These are phyloP conservation scores for Callopanchax toddi DNA, from an alignment of 2,113 vertebrate species.

Conservation along the genomic window DNA sequence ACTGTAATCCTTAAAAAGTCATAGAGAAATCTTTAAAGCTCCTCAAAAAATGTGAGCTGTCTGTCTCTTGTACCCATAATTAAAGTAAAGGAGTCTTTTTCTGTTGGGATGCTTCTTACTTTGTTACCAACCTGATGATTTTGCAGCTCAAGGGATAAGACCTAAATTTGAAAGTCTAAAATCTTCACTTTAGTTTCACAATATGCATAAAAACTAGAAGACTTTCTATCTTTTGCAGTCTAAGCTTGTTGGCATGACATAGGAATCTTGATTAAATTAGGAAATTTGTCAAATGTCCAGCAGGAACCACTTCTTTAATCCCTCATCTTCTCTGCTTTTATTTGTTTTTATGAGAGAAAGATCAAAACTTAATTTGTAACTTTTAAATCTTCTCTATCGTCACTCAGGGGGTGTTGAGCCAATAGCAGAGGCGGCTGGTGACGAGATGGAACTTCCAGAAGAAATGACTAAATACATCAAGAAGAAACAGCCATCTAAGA, in stretches of 20 bases:
- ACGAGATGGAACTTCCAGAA: constrained; percentile 73
- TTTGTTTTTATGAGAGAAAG: no score
- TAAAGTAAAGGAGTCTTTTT: constrained; percentile 6
- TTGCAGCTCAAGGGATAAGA: constrained; percentile 19
- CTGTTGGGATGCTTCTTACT: neutral
- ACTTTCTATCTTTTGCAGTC: neutral
- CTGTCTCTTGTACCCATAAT: neutral
- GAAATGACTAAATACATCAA: constrained; percentile 76
- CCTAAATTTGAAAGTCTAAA: neutral
- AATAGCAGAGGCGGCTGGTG: constrained; percentile 81
- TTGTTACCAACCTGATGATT: constrained; percentile 6
- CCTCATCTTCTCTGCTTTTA: neutral
- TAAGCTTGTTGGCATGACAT: neutral
- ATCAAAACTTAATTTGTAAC: no score
- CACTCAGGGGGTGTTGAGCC: constrained; percentile 83
- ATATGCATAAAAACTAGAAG: neutral
- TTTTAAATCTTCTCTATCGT: constrained; percentile 22
- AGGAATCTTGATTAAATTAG: neutral
- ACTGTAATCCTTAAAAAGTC: neutral
- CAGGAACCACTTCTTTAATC: neutral
- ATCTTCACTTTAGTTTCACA: constrained; percentile 2
- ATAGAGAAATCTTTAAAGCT: neutral
- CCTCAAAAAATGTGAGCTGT: neutral
- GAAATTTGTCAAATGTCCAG: neutral
- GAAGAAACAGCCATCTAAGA: constrained; percentile 72